Evolutionary conservation across 2,113 vertebrate species (phyloP).

Genomic region (Bagarius yarrelli): DNA sequence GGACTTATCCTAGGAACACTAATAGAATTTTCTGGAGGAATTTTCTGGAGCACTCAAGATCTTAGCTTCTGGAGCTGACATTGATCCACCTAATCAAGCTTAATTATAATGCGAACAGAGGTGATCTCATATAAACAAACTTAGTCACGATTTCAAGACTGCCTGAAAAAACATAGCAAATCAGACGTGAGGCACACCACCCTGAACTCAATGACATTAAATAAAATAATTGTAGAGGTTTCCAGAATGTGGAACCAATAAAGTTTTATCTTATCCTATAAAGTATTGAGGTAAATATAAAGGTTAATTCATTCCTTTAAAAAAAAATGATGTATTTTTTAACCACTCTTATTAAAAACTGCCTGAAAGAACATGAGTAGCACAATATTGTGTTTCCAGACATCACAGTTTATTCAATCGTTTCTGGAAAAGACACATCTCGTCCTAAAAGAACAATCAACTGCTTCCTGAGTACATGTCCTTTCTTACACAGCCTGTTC

Average conservation of each 20-base stretch:
- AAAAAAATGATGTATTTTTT: no score
- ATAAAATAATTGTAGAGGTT: no score
- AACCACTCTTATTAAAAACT: no score
- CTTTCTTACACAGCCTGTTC: neutral
- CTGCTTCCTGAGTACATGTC: conserved; percentile 4
- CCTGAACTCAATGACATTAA: neutral
- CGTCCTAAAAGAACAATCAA: neutral
- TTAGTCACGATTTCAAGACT: neutral
- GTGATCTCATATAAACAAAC: neutral
- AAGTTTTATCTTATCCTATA: no score
- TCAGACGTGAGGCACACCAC: neutral
- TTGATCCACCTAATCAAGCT: neutral
- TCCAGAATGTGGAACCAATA: no score
- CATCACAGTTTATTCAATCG: neutral
- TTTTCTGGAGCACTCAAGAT: neutral
- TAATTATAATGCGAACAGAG: neutral
- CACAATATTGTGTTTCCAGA: no score
- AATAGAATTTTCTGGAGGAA: neutral
- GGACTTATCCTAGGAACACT: neutral
- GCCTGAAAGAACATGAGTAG: no score
- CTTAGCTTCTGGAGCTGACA: neutral
- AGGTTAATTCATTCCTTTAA: no score
- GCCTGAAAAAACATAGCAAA: neutral
- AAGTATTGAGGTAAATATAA: no score
- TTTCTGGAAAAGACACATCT: conserved; percentile 23